Evolutionary conservation across 1,140 invertebrate species (phyloP), one percentile per base, ranked within the genome.

Genomic region (Calephelis nemesis): DNA sequence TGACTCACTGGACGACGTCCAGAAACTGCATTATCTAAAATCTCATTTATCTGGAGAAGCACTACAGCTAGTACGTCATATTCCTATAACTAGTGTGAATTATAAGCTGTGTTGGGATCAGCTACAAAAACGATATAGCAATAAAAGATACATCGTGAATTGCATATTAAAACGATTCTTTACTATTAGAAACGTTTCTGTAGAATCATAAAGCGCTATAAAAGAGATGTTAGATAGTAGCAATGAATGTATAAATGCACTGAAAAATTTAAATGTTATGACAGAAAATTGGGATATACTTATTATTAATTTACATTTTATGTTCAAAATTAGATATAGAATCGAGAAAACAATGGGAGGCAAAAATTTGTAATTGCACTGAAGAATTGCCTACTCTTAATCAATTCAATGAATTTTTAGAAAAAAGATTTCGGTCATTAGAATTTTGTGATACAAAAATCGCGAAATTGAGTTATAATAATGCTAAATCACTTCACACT

Each of bases 41-140:
- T 60, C 65, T 12, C 67, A 71, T 52, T 30, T 81, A 0, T 60
- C 65, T 0, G 79, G 74, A 9, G 74, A 79, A 52, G 75, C 77
- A 8, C 72, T 79, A 63, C 69, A 74, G n/a, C 50, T 81, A 0
- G 11, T 81, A 0, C 47, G 74, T n/a, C 72, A 81, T 40, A 62
- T 77, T 15, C 73, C 72, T 8, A 73, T 77, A n/a, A 65, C 69
- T 3, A 67, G 71, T 12, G 50, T 15, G 7, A 82, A 82, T 54
- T 79, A 75, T 72, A 40, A 67, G 11, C 40, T 40, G 4, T 74
- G 73, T 58, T 82, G 77, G 73, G 9, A 68, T 40, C 11, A 63
- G 8, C 65, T 82, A 15, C 58, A 75, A 40, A 40, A 69, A 5
- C 39, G 77, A 5, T 82, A 76, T 52, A 76, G 75, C 62, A 82